Evolutionary conservation across 1,140 invertebrate genomes (phyloP).

Genomic region (Drosophila lowei): DNA sequence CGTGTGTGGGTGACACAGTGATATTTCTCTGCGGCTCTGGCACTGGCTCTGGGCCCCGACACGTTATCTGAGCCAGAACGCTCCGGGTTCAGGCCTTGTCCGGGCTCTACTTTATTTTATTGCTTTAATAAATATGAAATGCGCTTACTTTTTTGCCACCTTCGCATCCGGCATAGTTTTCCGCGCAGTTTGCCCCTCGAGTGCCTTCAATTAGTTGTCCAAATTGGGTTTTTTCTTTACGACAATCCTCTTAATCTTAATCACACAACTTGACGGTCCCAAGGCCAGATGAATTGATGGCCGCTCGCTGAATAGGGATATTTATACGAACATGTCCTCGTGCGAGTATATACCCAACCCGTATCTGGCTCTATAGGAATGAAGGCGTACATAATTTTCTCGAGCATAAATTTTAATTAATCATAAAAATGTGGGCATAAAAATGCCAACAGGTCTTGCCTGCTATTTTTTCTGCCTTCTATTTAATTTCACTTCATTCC

Average conservation of each 20-base stretch:
- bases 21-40: conserved; percentile 58
- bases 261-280: conserved; percentile 40
- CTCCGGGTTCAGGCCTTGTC: neutral
- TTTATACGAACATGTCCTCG: conserved; percentile 3
- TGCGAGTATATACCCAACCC: neutral
- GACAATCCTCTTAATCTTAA: conserved; percentile 54
- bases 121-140: conserved; percentile 82
- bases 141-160: conserved; percentile 39
- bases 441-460: conserved; percentile 62
- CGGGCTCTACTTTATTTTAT: conserved; percentile 76
- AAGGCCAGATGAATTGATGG: conserved; percentile 57
- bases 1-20: conserved; percentile 63
- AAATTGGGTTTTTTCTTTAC: conserved; percentile 48
- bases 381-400: conserved; percentile 35
- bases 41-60: conserved; percentile 22
- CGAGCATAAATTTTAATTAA: conserved; percentile 78
- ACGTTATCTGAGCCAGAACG: conserved; percentile 63
- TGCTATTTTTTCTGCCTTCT: conserved; percentile 20
- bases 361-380: neutral
- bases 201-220: conserved; percentile 49
- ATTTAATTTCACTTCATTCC: neutral
- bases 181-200: conserved; percentile 27
- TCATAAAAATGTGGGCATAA: conserved; percentile 75
- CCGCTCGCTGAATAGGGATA: conserved; percentile 27
- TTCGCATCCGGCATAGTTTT: conserved; percentile 38